These are phyloP conservation scores for Lampris megalopsis DNA, from an alignment of 2,113 vertebrate species.

Conservation along the genomic window DNA sequence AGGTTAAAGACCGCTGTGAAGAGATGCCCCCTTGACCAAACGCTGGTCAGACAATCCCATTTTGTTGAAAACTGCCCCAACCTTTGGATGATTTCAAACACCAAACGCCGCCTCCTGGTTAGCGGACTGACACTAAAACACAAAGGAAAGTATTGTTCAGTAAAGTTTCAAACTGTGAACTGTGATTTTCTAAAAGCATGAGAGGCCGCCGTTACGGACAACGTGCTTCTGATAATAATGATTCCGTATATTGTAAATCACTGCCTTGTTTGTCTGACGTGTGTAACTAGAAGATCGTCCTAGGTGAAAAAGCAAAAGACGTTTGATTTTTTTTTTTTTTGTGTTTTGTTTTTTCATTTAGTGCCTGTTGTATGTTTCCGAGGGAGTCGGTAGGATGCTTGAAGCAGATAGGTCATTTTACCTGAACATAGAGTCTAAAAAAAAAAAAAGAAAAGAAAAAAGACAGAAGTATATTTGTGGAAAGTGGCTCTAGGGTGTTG, in stretches of 20 bases:
- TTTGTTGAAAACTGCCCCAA: background rate
- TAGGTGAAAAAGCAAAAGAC: conserved; percentile 50
- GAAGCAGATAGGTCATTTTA: conserved; percentile 67
- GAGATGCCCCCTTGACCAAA: conserved; percentile 43
- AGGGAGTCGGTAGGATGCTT: conserved; percentile 48
- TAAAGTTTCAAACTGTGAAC: conserved; percentile 44
- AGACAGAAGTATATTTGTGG: conserved; percentile 76
- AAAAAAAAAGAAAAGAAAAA: background rate
- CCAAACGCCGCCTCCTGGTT: conserved; percentile 38
- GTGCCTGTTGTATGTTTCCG: conserved; percentile 73
- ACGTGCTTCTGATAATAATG: conserved; percentile 21
- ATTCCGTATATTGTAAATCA: conserved; percentile 61
- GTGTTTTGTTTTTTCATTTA: conserved; percentile 61
- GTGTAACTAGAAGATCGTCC: conserved; percentile 60
- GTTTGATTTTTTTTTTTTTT: conserved; percentile 35
- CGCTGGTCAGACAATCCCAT: background rate
- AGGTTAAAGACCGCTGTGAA: conserved; percentile 47
- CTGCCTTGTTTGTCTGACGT: conserved; percentile 73
- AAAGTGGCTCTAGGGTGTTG: conserved; percentile 75
- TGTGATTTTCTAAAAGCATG: conserved; percentile 57
- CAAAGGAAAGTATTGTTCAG: conserved; percentile 18
- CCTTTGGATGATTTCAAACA: conserved; percentile 25
- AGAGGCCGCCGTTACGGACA: conserved; percentile 38
- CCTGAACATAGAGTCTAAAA: conserved; percentile 74
- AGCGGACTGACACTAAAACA: background rate